Conservation (phyloP, 2,888 invertebrate genomes). For the Microctonus hyperodae region DNA sequence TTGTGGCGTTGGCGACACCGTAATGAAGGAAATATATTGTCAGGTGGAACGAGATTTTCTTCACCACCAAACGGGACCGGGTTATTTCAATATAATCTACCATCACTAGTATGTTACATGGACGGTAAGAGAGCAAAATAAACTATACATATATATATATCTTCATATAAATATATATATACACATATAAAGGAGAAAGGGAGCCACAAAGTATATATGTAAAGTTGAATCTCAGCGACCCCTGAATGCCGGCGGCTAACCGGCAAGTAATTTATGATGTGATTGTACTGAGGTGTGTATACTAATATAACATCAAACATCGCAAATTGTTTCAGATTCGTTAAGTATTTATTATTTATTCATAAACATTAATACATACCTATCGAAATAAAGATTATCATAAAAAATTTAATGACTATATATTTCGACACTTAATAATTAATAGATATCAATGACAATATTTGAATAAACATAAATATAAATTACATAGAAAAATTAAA, state of each 20-base stretch:
- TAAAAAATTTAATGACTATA: neutral
- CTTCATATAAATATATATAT: too few species aligned
- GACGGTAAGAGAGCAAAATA: neutral
- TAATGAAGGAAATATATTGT: neutral
- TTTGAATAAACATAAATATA: neutral
- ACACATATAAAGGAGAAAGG: neutral
- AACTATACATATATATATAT: too few species aligned
- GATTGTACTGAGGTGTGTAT: constrained; percentile 28
- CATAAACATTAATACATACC: neutral
- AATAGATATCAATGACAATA: neutral
- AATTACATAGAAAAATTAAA: constrained; percentile 6
- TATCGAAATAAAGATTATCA: neutral
- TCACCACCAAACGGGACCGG: constrained; percentile 16
- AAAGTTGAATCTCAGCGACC: constrained; percentile 25
- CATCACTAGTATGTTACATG: constrained; percentile 20
- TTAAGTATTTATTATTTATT: constrained; percentile 18
- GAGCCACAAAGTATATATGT: neutral
- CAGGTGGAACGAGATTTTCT: constrained; percentile 10
- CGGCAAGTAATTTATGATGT: constrained; percentile 25
- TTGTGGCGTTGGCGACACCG: neutral
- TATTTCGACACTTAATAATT: too few species aligned
- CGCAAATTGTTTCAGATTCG: constrained; percentile 23
- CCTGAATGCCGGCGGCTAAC: constrained; percentile 22
- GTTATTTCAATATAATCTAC: constrained; percentile 28
- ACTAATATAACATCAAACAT: constrained; percentile 2